Base-by-base conservation (phyloP, 2,888 invertebrate genomes). In the Phengaris arion region DNA sequence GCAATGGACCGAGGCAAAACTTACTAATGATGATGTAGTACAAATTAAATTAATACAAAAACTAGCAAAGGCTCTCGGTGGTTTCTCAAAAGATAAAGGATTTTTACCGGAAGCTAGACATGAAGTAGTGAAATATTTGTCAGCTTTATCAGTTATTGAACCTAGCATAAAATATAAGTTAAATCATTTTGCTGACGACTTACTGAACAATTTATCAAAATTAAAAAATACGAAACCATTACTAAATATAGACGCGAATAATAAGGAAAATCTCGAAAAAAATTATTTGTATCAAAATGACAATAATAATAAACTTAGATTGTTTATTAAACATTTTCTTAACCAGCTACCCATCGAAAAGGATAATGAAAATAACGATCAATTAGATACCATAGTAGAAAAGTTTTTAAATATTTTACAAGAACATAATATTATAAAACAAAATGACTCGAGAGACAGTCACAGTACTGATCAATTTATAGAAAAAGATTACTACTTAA, bases 141-240 rank as follows among this genome's bases (percentile, higher is more conserved):
- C 52, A 52, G 72, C 72, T 2, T 72, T 72, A 54, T 54, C 52
- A 35, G 6, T 35, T 12, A 7, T 52, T 54, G 35, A 72, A 35
- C 54, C 51, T 52, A 22, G 13, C 6, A 54, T 72, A 13, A 54
- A 72, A 7, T 35, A 35, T 12, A 54, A 72, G 22, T 35, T 72
- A 48, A 12, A 8, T 72, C 35, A 13, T 51, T 10, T 13, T 52
- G 54, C 54, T 6, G 72, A 72, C 10, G 52, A 72, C 48, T 72
- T 72, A 54, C 22, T 72, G 8, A 72, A 72, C 8, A 54, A 72
- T 54, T 54, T 72, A 54, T 15, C 35, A 72, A 35, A 52, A 51
- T 22, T 15, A 5, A 70, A 12, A 12, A 35, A 15, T 7, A 51
- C 22, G 9, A 9, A 15, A 22, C 13, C 72, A 15, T 13, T 35